Conservation (phyloP, 1,140 invertebrate species). For the Mya arenaria region DNA sequence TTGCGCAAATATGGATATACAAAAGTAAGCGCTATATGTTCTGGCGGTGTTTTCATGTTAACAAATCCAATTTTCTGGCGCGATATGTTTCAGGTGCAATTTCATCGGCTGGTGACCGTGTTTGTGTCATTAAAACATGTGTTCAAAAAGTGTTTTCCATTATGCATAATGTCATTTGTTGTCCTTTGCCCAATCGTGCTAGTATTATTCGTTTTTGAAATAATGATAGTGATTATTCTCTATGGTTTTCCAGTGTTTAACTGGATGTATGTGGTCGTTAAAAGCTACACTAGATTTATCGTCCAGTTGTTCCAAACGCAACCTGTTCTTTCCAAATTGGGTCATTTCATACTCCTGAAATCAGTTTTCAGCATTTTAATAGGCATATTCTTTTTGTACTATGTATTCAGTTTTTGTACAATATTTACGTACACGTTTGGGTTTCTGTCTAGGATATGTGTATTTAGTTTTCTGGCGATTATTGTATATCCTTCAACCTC, state of each 20-base stretch:
- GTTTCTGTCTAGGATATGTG: not conserved
- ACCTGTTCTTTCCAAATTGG: too few species aligned
- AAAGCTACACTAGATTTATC: not conserved
- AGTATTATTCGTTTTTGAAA: not conserved
- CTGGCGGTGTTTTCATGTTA: not conserved
- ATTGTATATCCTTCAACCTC: slow-evolving; percentile 27
- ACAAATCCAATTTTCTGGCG: slow-evolving; percentile 10
- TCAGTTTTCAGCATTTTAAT: not conserved
- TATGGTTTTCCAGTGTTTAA: slow-evolving; percentile 25
- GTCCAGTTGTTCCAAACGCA: not conserved
- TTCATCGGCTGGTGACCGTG: not conserved
- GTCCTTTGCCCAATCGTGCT: not conserved
- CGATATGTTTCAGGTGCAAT: not conserved
- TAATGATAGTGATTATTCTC: not conserved
- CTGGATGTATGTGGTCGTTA: not conserved
- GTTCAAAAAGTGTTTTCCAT: not conserved
- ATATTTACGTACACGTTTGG: not conserved
- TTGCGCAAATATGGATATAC: not conserved
- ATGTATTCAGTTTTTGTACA: slow-evolving; percentile 5
- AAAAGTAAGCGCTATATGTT: not conserved
- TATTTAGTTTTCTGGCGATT: slow-evolving; percentile 10
- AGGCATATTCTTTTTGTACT: not conserved
- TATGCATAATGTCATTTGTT: not conserved
- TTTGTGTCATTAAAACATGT: too few species aligned
- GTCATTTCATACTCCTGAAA: not conserved